Base-by-base conservation (phyloP, 1,140 invertebrate genomes). In the Zeugodacus cucurbitae region DNA sequence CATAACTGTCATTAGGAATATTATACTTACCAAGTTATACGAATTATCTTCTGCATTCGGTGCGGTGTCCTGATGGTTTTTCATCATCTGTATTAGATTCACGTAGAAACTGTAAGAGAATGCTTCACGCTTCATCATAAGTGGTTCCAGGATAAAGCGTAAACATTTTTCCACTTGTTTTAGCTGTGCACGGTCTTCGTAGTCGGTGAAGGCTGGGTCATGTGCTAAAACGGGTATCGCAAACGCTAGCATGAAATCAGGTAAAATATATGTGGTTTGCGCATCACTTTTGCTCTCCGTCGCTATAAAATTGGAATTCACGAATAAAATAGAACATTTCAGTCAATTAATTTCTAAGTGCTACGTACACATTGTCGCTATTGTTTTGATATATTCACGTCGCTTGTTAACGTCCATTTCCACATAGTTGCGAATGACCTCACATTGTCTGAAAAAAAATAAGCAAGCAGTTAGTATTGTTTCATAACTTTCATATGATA, bases 81-180 rank as follows among this genome's bases (percentile, higher is more conserved):
- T 98, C 95, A 98, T 98, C 90, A 97, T 95, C 91, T 99, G 98
- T 78, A 99, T 96, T 26, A 99, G 95, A 90, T 96, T 96, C 95
- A 98, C 98, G 92, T 99, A 99, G 94, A 99, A 99, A n/a, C 97
- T 96, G 94, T 97, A 98, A 91, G 97, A 98, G 93, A 98, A 99
- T 90, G 97, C 97, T 90, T 99, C 98, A 90, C 97, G 98, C 93
- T 98, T 98, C 0, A 96, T 96, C 88, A 99, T 98, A 3, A 99
- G 94, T 8, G 98, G 98, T 93, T 99, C 98, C 89, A 99, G 94
- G 74, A 99, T 96, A 91, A 99, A 98, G 96, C 97, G 98, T 14
- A 99, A 94, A 94, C 98, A 99, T 90, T 97, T 95, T 90, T 97
- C 96, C 89, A 98, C 95, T 86, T 95, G 94, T 93, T 96, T 96